Percentiles rank a stretch among this genome's conserved stretches.
Evolutionary conservation across 1,140 invertebrate species (phyloP).

Genomic region (Drosophila mayri): DNA sequence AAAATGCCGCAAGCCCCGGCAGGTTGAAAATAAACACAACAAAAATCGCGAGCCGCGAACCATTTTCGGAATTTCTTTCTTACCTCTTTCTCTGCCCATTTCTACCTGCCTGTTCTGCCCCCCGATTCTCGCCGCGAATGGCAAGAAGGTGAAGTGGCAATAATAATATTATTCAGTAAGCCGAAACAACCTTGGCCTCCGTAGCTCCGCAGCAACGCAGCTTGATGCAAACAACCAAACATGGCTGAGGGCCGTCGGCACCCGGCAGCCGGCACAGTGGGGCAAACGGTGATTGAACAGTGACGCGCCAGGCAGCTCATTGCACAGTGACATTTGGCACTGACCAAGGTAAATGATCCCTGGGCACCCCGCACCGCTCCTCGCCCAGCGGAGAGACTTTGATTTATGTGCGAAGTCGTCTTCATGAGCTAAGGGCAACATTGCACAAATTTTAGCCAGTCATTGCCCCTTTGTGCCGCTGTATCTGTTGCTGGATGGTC

Average conservation of each 20-base stretch:
- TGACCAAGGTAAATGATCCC: conserved; percentile 52
- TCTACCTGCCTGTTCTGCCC: conserved; percentile 56
- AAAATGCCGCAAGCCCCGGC: conserved; percentile 72
- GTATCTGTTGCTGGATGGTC: conserved; percentile 34
- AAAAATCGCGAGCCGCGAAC: conserved; percentile 35
- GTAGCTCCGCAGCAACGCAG: conserved; percentile 25
- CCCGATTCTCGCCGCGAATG: conserved; percentile 30
- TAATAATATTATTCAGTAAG: conserved; percentile 54
- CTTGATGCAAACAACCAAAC: conserved; percentile 52
- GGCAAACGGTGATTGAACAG: conserved; percentile 42
- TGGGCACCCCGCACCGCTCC: neutral
- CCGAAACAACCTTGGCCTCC: conserved; percentile 72
- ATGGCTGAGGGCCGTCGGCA: conserved; percentile 35
- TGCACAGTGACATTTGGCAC: conserved; percentile 49
- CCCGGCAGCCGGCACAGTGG: conserved; percentile 54
- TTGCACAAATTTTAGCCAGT: conserved; percentile 66
- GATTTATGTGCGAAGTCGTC: conserved; percentile 77
- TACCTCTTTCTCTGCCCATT: conserved; percentile 21
- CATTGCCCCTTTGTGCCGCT: conserved; percentile 66
- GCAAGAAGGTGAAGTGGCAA: conserved; percentile 31
- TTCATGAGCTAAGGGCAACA: conserved; percentile 46
- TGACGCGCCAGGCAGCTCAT: conserved; percentile 14
- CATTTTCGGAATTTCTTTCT: conserved; percentile 66
- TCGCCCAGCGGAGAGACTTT: conserved; percentile 27
- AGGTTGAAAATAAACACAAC: conserved; percentile 57